Conservation (phyloP, 1,140 invertebrate species). For the Drosophila pallidifrons region DNA sequence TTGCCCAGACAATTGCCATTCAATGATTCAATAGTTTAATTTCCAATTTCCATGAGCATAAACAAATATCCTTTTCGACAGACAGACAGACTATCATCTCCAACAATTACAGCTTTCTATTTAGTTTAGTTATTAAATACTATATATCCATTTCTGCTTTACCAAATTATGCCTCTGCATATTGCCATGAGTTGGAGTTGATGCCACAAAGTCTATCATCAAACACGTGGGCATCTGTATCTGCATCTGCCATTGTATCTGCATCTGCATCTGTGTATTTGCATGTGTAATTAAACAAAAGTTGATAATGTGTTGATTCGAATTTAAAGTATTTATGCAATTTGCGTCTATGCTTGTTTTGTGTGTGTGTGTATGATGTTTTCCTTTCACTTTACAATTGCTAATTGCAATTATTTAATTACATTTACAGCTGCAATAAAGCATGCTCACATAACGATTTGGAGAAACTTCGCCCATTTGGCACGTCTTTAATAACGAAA, state of each 20-base stretch:
- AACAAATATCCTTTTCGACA: conserved; percentile 51
- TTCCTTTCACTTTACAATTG: conserved; percentile 34
- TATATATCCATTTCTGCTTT: conserved; percentile 77
- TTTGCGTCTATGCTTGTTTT: conserved; percentile 34
- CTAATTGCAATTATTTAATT: conserved; percentile 76
- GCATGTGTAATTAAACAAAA: conserved; percentile 76
- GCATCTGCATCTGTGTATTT: conserved; percentile 24
- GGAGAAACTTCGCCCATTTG: neutral
- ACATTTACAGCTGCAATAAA: conserved; percentile 52
- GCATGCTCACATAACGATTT: neutral
- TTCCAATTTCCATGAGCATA: conserved; percentile 63
- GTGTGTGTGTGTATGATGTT: conserved; percentile 6
- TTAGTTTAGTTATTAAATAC: conserved; percentile 80
- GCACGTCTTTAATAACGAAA: neutral
- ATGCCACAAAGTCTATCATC: conserved; percentile 22
- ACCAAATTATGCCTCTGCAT: conserved; percentile 50
- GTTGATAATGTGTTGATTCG: conserved; percentile 79
- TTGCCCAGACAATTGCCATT: conserved; percentile 59
- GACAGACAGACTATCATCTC: conserved; percentile 17
- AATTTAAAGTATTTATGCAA: conserved; percentile 73
- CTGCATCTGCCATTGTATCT: conserved; percentile 16
- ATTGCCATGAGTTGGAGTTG: neutral
- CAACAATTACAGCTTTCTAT: conserved; percentile 63
- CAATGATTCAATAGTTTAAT: conserved; percentile 77
- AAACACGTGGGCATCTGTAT: conserved; percentile 15